These are phyloP conservation scores for Periphyllus acericola DNA, from an alignment of 2,888 invertebrate species.

Conservation along the genomic window DNA sequence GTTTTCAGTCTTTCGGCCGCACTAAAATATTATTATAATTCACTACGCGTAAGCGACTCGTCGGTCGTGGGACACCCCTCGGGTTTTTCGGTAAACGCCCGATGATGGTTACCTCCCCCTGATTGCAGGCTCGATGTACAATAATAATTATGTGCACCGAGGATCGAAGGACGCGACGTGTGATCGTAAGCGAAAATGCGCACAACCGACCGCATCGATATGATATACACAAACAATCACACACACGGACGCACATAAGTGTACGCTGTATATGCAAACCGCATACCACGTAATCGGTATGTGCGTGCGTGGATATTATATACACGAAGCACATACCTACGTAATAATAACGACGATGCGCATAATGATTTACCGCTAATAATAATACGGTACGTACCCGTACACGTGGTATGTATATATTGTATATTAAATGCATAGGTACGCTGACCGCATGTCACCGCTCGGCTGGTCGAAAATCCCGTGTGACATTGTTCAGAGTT, in stretches of 20 bases:
- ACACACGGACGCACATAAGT: neutral
- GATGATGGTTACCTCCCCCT: too few relatives aligned
- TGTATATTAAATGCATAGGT: too few relatives aligned
- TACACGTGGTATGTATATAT: too few relatives aligned
- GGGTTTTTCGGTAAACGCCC: neutral
- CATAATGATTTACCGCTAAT: conserved; percentile 33
- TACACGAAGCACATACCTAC: neutral
- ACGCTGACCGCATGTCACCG: neutral
- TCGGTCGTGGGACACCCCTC: neutral
- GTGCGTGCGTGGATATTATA: neutral
- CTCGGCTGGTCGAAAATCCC: neutral
- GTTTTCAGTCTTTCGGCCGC: neutral
- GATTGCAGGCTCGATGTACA: neutral
- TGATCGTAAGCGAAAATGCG: neutral
- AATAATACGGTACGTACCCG: neutral
- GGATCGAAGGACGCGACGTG: neutral
- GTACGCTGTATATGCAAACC: neutral
- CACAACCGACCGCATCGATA: neutral
- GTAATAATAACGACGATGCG: neutral
- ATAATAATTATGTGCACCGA: too few relatives aligned
- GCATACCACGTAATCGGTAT: neutral
- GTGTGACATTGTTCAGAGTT: neutral
- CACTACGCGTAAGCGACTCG: neutral
- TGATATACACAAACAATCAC: neutral
- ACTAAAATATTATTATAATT: too few relatives aligned